Base-by-base conservation (phyloP, 2,888 invertebrate species). In the Agrenia bidenticulata region DNA sequence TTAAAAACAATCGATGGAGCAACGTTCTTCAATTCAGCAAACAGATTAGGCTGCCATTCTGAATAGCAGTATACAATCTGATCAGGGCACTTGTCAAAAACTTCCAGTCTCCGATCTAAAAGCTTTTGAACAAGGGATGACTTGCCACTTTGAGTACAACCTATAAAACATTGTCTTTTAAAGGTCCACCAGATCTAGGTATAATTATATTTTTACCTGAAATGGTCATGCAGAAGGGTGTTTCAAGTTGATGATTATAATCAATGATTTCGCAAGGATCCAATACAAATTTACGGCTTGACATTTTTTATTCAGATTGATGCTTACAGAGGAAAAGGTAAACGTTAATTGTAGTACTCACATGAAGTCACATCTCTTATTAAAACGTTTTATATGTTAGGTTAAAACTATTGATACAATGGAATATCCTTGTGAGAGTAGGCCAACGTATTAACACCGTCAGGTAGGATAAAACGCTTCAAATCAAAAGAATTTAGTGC, bases 1-100 rank as follows among this genome's bases (percentile, higher is more conserved):
- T 61, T 60, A 61, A 69, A 69, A 26, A 37, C 17, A 21, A 69
- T 66, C 0, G 11, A 24, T 19, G 66, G 66, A 1, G 58, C 62
- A 2, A 37, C 13, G 2, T 19, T 2, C n/a, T 64, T 63, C 4
- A 69, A 4, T 13, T 55, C 21, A 1, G 17, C 50, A 59, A 66
- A 65, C 1, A 68, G 19, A 11, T 54, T 17, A n/a, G 56, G 61
- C 26, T 66, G 69, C 7, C 19, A 58, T 50, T 62, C 69, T 9
- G 50, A 23, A 17, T 69, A 69, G 7, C 61, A 45, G 37, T 66
- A 69, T 24, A 54, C 9, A 2, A 67, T 49, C 11, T 53, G 21
- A n/a, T 61, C n/a, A 9, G 56, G 37, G 1, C 37, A 27, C 1
- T 60, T 63, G 2, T 37, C 5, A 19, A 69, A 66, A 15, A 69